phyloP scores from a whole-genome alignment of 2,113 vertebrate genomes.

The Ibidorhyncha struthersii region DNA sequence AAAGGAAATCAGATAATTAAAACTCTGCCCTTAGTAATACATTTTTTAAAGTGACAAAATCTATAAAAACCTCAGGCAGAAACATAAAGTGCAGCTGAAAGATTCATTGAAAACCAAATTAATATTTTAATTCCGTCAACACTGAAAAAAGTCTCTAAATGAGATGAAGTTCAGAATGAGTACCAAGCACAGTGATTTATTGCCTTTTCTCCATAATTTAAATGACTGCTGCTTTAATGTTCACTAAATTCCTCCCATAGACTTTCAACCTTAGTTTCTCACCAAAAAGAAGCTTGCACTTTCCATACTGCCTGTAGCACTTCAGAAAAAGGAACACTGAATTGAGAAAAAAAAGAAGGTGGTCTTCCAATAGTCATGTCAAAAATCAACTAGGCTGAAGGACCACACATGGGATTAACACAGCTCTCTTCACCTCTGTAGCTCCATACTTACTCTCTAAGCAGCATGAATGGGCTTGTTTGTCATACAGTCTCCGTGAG shows the following conservation, averaged over 20 bases:
- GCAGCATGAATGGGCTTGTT: not conserved
- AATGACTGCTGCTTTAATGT: conserved; percentile 34
- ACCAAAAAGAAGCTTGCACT: not conserved
- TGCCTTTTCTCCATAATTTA: conserved; percentile 22
- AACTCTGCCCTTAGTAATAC: conserved; percentile 18
- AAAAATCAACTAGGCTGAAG: conserved; percentile 25
- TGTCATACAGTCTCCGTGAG: not conserved
- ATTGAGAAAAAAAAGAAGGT: not conserved
- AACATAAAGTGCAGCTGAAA: conserved; percentile 54
- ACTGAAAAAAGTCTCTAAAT: conserved; percentile 7
- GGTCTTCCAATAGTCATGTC: conserved; percentile 41
- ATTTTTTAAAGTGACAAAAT: conserved; percentile 66
- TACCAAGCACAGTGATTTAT: conserved; percentile 40
- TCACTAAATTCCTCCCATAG: conserved; percentile 25
- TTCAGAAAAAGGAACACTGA: not conserved
- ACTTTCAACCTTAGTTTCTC: not conserved
- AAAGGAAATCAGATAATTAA: conserved; percentile 65
- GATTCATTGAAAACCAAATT: conserved; percentile 61
- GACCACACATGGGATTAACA: not conserved
- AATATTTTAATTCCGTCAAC: conserved; percentile 67
- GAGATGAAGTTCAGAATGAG: conserved; percentile 26
- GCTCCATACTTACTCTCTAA: not conserved
- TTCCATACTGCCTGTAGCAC: not conserved
- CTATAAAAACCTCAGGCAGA: conserved; percentile 48
- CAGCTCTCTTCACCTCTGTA: not conserved